Evolutionary conservation across 2,797 vertebrate genomes (phyloP), one percentile per base, ranked within the genome.

Genomic region (Yasuhikotakia modesta): DNA sequence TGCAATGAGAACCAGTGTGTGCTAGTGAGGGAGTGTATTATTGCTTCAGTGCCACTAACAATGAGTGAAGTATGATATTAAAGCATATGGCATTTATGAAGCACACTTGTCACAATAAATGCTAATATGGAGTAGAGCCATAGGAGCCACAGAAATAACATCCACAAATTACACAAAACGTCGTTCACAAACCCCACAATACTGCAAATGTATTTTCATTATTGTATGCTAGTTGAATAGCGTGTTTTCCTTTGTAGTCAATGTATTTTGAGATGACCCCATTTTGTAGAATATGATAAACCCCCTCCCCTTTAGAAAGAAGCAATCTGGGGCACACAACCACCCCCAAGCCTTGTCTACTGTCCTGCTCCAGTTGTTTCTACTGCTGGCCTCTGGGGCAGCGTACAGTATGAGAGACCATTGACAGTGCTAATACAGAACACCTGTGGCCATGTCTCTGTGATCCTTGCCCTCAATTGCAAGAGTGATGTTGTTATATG

Each of bases 361-460:
- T 84, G 78, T 79, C 81, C 85, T 74, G 81, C 82, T 84, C 76
- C 73, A 82, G 68, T 81, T 76, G 78, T 75, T 80, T 21, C 67
- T 72, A 45, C 30, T 14, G 27, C 30, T 65, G 21, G 75, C 76
- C 79, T 71, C 52, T 46, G 53, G 73, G 76, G 76, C 73, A 50
- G 43, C 16, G 35, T 71, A 70, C 67, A 67, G 16, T 71, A 71
- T 12, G 19, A 63, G 52, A 21, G 58, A 63, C 30, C 58, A 80
- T 21, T 71, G 60, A 46, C 35, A 5, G 45, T 30, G 19, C n/a
- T 46, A 53, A 79, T 71, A 63, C 61, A 63, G 32, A 72, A 53
- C 79, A 81, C 76, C 63, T 81, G 65, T 69, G 79, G 73, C 32
- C 57, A 78, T 64, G 58, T 70, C 46, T 61, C 19, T 52, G 39